Evolutionary conservation across 2,888 invertebrate genomes (phyloP).

Genomic region (Mythimna lalbum): DNA sequence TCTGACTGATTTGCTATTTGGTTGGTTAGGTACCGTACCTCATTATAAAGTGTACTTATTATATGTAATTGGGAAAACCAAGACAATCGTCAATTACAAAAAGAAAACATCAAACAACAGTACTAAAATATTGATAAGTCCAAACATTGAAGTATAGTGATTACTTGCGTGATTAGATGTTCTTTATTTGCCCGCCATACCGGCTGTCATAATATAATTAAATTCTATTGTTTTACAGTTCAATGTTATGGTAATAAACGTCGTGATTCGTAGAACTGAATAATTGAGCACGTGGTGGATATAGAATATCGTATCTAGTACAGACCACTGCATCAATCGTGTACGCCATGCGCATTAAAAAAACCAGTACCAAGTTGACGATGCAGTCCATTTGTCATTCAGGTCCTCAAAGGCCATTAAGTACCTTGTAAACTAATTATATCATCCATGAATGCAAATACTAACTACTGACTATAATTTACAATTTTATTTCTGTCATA

Average conservation of each 20-base stretch:
- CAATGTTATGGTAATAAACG: slow-evolving; percentile 13
- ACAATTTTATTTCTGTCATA: neutral
- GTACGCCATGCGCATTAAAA: neutral
- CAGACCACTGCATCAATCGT: neutral
- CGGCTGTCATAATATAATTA: slow-evolving; percentile 6
- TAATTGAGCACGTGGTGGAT: neutral
- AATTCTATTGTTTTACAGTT: slow-evolving; percentile 19
- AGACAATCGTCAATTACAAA: neutral
- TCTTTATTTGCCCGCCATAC: slow-evolving; percentile 22
- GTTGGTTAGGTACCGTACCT: neutral
- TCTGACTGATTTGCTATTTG: no score
- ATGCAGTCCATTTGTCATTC: neutral
- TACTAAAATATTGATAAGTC: slow-evolving; percentile 22
- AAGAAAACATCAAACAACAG: slow-evolving; percentile 22
- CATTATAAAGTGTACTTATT: neutral
- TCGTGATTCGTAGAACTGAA: neutral
- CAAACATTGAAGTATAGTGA: slow-evolving; percentile 28
- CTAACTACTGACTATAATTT: neutral
- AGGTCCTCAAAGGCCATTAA: neutral
- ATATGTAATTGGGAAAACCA: neutral
- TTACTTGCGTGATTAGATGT: slow-evolving; percentile 22
- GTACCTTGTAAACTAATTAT: neutral
- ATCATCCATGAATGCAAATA: neutral
- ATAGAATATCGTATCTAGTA: neutral
- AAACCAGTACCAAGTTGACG: neutral